A percentile compares a stretch with the other conserved stretches of the same genome.
These are phyloP conservation scores for Pampus argenteus DNA, from an alignment of 2,797 vertebrate genomes.

Conservation along the genomic window DNA sequence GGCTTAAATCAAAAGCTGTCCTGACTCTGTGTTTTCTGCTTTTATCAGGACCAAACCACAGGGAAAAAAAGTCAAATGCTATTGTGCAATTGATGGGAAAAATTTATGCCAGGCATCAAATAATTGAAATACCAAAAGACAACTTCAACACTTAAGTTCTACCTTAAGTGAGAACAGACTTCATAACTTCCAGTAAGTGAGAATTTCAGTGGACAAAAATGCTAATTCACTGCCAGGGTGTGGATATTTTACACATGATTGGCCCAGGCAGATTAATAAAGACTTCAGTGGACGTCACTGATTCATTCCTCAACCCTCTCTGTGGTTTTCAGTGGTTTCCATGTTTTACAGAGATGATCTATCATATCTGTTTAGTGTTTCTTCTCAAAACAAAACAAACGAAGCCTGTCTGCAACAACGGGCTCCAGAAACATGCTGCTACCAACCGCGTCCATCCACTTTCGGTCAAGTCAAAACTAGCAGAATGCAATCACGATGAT, in stretches of 20 bases:
- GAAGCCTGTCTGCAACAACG: constrained; percentile 14
- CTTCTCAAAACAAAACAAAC: constrained; percentile 39
- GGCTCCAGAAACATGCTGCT: constrained; percentile 25
- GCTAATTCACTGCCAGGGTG: constrained; percentile 56
- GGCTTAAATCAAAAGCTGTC: constrained; percentile 33
- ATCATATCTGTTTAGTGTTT: constrained; percentile 43
- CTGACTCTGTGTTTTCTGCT: constrained; percentile 13
- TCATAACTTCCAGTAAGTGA: constrained; percentile 70
- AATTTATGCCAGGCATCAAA: constrained; percentile 48
- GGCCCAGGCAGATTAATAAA: constrained; percentile 58
- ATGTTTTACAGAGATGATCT: constrained; percentile 24
- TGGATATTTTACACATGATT: constrained; percentile 58
- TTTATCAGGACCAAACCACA: constrained; percentile 38
- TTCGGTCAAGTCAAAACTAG: constrained; percentile 53
- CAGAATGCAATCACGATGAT: constrained; percentile 35
- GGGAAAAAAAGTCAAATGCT: constrained; percentile 21
- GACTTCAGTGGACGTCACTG: constrained; percentile 40
- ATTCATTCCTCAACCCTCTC: constrained; percentile 47
- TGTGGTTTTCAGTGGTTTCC: constrained; percentile 47
- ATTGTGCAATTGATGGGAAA: constrained; percentile 48
- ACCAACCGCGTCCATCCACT: constrained; percentile 16
- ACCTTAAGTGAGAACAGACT: constrained; percentile 55
- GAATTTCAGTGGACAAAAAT: constrained; percentile 60
- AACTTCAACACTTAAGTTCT: constrained; percentile 43
- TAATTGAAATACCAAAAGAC: constrained; percentile 22